phyloP scores from a whole-genome alignment of 1,140 invertebrate genomes.

The Bactericera cockerelli region DNA sequence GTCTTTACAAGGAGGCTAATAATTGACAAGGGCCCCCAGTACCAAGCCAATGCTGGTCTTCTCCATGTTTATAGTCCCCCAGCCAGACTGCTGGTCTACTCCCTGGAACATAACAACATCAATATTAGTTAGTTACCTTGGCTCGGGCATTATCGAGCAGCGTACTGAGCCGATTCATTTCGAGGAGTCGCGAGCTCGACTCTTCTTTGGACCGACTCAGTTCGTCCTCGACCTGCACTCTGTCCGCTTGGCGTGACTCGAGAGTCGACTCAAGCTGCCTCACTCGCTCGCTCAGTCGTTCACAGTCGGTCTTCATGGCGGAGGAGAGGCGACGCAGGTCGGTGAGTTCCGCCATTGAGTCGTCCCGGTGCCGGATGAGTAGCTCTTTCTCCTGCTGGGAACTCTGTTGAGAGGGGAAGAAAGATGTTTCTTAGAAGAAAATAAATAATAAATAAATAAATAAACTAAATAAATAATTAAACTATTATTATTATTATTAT shows the following conservation, averaged over 20 bases:
- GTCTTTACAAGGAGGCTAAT: too few species aligned
- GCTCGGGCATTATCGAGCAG: constrained; percentile 64
- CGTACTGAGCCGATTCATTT: constrained; percentile 56
- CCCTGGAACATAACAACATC: too few species aligned
- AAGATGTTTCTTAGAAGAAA: too few species aligned
- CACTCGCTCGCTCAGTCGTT: constrained; percentile 41
- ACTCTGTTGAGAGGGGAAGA: too few species aligned
- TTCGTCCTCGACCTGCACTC: constrained; percentile 52
- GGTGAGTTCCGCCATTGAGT: constrained; percentile 49
- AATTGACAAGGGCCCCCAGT: too few species aligned
- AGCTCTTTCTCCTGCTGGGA: constrained; percentile 62
- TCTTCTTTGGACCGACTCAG: constrained; percentile 46
- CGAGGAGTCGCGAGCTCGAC: constrained; percentile 40
- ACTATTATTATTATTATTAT: too few species aligned
- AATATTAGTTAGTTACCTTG: too few species aligned
- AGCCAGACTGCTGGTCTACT: too few species aligned
- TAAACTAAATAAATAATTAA: too few species aligned
- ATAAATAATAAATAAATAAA: too few species aligned
- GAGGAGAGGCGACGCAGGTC: constrained; percentile 33
- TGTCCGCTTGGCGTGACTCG: constrained; percentile 51
- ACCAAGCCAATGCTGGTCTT: too few species aligned
- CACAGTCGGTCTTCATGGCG: constrained; percentile 39
- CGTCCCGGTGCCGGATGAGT: constrained; percentile 60
- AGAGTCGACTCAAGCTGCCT: constrained; percentile 47
- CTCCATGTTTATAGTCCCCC: too few species aligned